These are phyloP conservation scores for Scaptomyza graminum DNA, from an alignment of 1,140 invertebrate species.

Conservation along the genomic window DNA sequence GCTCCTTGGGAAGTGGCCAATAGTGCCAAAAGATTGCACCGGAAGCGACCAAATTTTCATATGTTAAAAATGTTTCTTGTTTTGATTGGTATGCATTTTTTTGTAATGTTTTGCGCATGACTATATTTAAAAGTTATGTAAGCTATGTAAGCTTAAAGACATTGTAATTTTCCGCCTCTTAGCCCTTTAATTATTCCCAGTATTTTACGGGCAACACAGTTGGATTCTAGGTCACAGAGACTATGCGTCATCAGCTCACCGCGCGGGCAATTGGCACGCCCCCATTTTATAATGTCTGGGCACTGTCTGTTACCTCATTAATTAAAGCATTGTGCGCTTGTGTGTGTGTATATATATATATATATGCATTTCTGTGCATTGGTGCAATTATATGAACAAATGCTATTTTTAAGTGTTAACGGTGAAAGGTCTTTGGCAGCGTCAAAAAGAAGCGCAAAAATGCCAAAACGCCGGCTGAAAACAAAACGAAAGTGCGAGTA, in stretches of 20 bases:
- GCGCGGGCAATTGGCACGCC: conserved; percentile 29
- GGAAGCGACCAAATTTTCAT: conserved; percentile 2
- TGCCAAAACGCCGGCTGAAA: conserved; percentile 8
- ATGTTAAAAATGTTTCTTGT: not conserved
- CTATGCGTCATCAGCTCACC: conserved; percentile 1
- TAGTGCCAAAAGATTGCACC: conserved; percentile 5
- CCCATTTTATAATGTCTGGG: conserved; percentile 37
- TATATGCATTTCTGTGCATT: conserved; percentile 33
- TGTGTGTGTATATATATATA: conserved; percentile 9
- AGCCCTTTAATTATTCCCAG: not conserved
- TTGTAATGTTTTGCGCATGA: not conserved
- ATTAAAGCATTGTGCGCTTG: conserved; percentile 17
- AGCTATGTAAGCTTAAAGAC: not conserved
- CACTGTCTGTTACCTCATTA: conserved; percentile 51
- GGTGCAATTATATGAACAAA: conserved; percentile 46
- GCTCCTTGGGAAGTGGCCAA: conserved; percentile 3
- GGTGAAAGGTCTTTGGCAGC: conserved; percentile 51
- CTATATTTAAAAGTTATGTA: not conserved
- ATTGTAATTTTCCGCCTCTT: not conserved
- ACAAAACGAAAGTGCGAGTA: conserved; percentile 9
- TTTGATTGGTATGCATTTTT: not conserved
- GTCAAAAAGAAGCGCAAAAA: conserved; percentile 27
- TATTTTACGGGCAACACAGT: conserved; percentile 6
- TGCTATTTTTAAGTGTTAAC: conserved; percentile 44
- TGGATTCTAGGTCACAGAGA: conserved; percentile 11